These are phyloP conservation scores for Scytalopus superciliaris DNA, from an alignment of 2,113 vertebrate species.

Conservation along the genomic window DNA sequence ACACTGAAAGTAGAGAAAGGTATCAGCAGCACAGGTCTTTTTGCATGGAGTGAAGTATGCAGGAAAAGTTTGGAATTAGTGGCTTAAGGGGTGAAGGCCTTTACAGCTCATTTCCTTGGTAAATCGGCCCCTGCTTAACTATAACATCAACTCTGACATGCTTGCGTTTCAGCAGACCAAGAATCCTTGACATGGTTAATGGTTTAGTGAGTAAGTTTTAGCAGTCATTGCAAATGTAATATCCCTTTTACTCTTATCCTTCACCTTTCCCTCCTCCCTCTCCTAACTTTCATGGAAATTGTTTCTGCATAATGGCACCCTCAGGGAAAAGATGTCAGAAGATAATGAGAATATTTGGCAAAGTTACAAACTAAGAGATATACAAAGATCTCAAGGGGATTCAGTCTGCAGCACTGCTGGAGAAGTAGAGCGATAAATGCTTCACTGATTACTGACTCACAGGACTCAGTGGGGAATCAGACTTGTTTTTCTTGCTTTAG, in stretches of 20 bases:
- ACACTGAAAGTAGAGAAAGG: neutral
- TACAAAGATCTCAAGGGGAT: neutral
- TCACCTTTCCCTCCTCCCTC: neutral
- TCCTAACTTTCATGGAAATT: neutral
- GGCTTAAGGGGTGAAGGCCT: neutral
- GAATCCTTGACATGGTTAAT: neutral
- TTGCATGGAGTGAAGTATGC: neutral
- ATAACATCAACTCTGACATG: neutral
- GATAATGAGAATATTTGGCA: constrained; percentile 13
- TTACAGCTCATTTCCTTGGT: neutral
- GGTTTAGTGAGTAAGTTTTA: neutral
- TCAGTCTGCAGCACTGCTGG: neutral
- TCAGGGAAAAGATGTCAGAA: constrained; percentile 5
- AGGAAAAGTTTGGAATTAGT: neutral
- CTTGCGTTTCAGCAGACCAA: neutral
- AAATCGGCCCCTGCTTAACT: neutral
- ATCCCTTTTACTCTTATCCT: neutral
- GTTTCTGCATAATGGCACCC: constrained; percentile 1
- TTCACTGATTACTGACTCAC: neutral
- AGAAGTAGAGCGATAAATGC: neutral
- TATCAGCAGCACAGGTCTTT: neutral
- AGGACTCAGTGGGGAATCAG: neutral
- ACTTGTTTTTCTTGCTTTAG: neutral
- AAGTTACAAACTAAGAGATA: neutral
- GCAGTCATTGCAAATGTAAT: neutral